phyloP scores from a whole-genome alignment of 2,888 invertebrate genomes.

The Ophion ellenae region DNA sequence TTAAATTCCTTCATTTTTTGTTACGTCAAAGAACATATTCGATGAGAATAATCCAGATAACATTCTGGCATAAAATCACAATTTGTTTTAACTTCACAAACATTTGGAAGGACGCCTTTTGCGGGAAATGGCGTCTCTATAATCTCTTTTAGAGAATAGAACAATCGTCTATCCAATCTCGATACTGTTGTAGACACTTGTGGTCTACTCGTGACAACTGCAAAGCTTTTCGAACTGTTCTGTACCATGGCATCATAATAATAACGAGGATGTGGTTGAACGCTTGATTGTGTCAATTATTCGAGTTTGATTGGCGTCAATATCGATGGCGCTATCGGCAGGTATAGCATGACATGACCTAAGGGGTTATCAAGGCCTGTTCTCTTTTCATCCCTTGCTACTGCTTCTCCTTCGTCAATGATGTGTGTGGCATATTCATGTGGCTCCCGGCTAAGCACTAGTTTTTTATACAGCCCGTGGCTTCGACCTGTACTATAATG shows the following conservation, averaged over 20 bases:
- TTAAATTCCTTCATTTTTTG: no score
- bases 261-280: constrained; percentile 7
- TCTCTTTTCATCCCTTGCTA: constrained; percentile 11
- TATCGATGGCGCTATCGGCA: constrained; percentile 44
- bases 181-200: neutral
- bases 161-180: neutral
- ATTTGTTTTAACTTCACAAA: no score
- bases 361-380: constrained; percentile 55
- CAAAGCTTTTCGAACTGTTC: constrained; percentile 8
- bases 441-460: constrained; percentile 24
- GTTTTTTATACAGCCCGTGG: constrained; percentile 52
- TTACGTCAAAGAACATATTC: no score
- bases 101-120: neutral
- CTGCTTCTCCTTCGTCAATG: constrained; percentile 16
- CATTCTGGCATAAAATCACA: no score
- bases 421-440: neutral
- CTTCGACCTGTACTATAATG: constrained; percentile 1
- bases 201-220: neutral
- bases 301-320: constrained; percentile 63
- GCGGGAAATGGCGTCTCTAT: neutral
- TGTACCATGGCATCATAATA: constrained; percentile 36
- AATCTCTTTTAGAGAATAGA: neutral
- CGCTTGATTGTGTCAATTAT: constrained; percentile 53
- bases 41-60: no score
- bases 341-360: constrained; percentile 55